A percentile compares a stretch with the other conserved stretches of the same genome.
Evolutionary conservation across 2,888 invertebrate species (phyloP).

Genomic region (Drosophila mayaguana): DNA sequence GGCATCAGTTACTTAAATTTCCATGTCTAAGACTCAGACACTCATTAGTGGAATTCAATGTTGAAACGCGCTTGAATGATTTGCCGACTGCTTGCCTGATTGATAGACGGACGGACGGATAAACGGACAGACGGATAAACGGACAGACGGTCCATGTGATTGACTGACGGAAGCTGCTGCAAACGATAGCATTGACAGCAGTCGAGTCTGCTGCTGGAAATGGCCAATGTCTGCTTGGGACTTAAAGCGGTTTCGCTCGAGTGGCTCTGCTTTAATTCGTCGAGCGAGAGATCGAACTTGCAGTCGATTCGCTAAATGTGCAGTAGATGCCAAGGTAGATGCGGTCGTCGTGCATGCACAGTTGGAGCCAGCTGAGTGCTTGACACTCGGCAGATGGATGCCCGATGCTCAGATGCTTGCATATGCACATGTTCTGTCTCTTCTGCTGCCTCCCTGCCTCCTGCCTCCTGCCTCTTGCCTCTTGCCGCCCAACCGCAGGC

Average conservation of each 20-base stretch:
- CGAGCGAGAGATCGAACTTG: slow-evolving; percentile 22
- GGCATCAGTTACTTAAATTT: background rate
- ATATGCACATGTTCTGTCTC: slow-evolving; percentile 21
- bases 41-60: background rate
- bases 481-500: background rate
- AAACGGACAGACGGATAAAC: too few species aligned
- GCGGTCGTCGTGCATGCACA: slow-evolving; percentile 59
- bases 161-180: slow-evolving; percentile 5
- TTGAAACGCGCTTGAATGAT: background rate
- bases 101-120: background rate
- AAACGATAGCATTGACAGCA: slow-evolving; percentile 27
- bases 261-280: background rate
- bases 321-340: slow-evolving; percentile 25
- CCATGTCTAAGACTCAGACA: background rate
- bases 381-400: slow-evolving; percentile 61
- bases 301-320: slow-evolving; percentile 20
- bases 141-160: background rate
- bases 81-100: background rate
- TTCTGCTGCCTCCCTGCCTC: background rate
- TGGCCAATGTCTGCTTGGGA: background rate
- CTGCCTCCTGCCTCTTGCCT: background rate
- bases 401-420: slow-evolving; percentile 27
- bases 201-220: background rate
- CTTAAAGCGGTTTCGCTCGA: background rate
- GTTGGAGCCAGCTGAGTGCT: slow-evolving; percentile 59